A percentile compares a stretch with the other conserved stretches of the same genome.
Evolutionary conservation across 1,140 invertebrate genomes (phyloP).

Genomic region (Zophobas atratus): DNA sequence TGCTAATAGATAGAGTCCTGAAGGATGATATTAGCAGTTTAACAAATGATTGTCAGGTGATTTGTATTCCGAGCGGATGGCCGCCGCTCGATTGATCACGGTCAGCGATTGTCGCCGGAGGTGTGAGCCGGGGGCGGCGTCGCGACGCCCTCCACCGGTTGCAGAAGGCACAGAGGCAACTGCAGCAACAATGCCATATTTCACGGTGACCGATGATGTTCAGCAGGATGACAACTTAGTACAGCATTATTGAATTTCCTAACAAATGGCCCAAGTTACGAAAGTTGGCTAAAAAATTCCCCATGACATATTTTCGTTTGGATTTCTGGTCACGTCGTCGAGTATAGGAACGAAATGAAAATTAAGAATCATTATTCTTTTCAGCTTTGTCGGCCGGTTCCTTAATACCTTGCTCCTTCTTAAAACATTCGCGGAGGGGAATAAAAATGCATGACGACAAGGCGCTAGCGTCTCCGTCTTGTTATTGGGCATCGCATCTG

Average conservation of each 20-base stretch:
- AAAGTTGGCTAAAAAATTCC: conserved; percentile 65
- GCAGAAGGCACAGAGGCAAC: conserved; percentile 18
- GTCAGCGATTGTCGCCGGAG: conserved; percentile 47
- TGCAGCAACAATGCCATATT: conserved; percentile 60
- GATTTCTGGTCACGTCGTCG: conserved; percentile 65
- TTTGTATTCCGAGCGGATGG: conserved; percentile 51
- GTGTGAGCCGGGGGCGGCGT: conserved; percentile 9
- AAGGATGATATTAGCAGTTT: conserved; percentile 55
- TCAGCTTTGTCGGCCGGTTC: conserved; percentile 66
- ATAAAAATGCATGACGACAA: conserved; percentile 60
- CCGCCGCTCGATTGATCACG: conserved; percentile 51
- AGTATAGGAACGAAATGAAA: conserved; percentile 68
- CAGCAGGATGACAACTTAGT: conserved; percentile 65
- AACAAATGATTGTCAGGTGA: conserved; percentile 53
- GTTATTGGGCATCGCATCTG: conserved; percentile 65
- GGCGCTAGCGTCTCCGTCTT: conserved; percentile 58
- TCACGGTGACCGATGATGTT: conserved; percentile 67
- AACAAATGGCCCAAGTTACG: conserved; percentile 66
- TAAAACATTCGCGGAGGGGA: conserved; percentile 66
- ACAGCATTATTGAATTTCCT: conserved; percentile 67
- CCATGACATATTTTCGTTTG: conserved; percentile 64
- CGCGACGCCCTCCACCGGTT: not conserved
- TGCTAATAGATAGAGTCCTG: conserved; percentile 52
- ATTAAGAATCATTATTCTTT: conserved; percentile 70
- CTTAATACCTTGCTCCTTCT: conserved; percentile 66